Evolutionary conservation across 2,888 invertebrate species (phyloP), one percentile per base, ranked within the genome.

Genomic region (Lagria hirta): DNA sequence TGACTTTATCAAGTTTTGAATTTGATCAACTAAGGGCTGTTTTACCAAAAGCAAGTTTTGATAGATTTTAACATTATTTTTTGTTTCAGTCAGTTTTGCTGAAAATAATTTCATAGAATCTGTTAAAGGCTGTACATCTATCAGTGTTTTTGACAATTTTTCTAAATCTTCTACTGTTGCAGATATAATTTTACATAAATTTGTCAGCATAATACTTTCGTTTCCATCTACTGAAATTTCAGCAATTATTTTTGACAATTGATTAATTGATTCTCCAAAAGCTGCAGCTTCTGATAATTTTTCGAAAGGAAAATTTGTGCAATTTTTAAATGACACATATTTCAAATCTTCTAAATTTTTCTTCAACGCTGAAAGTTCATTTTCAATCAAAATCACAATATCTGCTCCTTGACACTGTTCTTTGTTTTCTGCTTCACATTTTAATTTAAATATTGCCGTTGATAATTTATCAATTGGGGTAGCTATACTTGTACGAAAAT

Each of bases 181-280:
- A 38, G 53, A 48, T 32, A n/a, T n/a, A n/a, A n/a, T 48, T 53
- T 4, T 48, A 16, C 1, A 47, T 2, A 15, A 20, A 24, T 48
- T 29, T 16, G 44, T 46, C 5, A n/a, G n/a, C n/a, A n/a, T n/a
- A n/a, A n/a, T n/a, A n/a, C n/a, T n/a, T n/a, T n/a, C n/a, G n/a
- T n/a, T n/a, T n/a, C n/a, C n/a, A n/a, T n/a, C n/a, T n/a, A n/a
- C n/a, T n/a, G n/a, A n/a, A n/a, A 35, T 41, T 24, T 54, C 32
- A 12, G 43, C 43, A 16, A 61, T 22, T n/a, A 53, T 28, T 21
- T 37, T 30, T 4, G 48, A 49, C 12, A 63, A 24, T 27, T 52
- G 53, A 26, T 60, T 34, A 14, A 62, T 35, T 6, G 58, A 55
- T 35, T 51, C 48, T 22, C 42, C 44, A 24, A 59, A 22, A 8